phyloP scores from a whole-genome alignment of 2,888 invertebrate species.

The Aproaerema taeniolella region DNA sequence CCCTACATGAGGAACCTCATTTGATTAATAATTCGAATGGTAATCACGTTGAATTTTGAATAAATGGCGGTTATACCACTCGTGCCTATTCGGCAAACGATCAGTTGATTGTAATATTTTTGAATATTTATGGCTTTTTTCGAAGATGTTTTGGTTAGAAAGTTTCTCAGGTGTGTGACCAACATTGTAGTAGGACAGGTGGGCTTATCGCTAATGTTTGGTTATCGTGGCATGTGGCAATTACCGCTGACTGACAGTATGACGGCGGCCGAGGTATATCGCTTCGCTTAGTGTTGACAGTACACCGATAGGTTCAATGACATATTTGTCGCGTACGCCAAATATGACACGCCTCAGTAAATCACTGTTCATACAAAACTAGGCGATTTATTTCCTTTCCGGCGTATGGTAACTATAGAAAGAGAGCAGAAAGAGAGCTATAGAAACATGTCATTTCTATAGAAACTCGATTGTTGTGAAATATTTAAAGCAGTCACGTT shows the following conservation, averaged over 20 bases:
- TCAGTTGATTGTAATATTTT: too few species aligned
- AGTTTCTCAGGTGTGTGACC: conserved; percentile 13
- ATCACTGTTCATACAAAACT: conserved; percentile 7
- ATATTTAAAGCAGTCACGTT: too few species aligned
- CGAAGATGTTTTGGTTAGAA: conserved; percentile 1
- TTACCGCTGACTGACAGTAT: conserved; percentile 32
- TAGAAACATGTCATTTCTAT: too few species aligned
- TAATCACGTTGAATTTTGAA: too few species aligned
- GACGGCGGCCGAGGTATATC: conserved; percentile 4
- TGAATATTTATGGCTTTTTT: too few species aligned
- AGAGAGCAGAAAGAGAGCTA: too few species aligned
- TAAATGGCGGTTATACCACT: too few species aligned
- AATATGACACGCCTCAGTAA: conserved; percentile 31
- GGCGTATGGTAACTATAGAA: too few species aligned
- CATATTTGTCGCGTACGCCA: conserved; percentile 37
- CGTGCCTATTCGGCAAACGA: too few species aligned
- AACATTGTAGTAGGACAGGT: conserved; percentile 14
- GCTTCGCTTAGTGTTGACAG: conserved; percentile 14
- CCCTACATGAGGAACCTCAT: too few species aligned
- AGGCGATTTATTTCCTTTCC: not conserved
- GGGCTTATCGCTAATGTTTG: conserved; percentile 26
- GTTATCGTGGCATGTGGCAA: conserved; percentile 29
- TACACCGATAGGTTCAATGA: conserved; percentile 42
- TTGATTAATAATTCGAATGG: too few species aligned
- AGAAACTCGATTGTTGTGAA: too few species aligned